Base-by-base conservation (phyloP, 2,797 vertebrate genomes). In the Knipowitschia caucasica region DNA sequence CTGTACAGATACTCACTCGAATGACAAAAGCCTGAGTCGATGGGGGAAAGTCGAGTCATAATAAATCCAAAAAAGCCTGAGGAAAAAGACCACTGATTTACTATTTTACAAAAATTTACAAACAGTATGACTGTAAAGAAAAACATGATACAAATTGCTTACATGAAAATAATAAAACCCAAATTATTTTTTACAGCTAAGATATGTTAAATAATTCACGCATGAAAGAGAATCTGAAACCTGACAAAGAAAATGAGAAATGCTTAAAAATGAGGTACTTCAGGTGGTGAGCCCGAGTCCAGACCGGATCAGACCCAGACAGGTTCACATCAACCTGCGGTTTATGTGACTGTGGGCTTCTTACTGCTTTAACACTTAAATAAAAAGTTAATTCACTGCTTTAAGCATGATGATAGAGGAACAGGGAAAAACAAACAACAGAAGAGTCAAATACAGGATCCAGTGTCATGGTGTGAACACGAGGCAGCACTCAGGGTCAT, bases 71-170 rank as follows among this genome's bases (percentile, higher is more conserved):
- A 91, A 47, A 93, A 94, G 91, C 92, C 93, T 92, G 92, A 92
- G 88, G 89, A 78, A 82, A 90, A 92, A 94, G 90, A 91, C 92
- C 87, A 91, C 92, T 89, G 90, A 93, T 94, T 95, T 83, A 86
- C 86, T 91, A 93, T 93, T 92, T 94, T 96, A 98, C 95, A 98
- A 90, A 93, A 92, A 95, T 95, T 91, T 96, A 97, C 94, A 96
- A 47, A 89, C 86, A 88, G 88, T 87, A 88, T 85, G 71, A 86
- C 88, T 89, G 86, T 78, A 86, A 86, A 24, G 50, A 53, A 61
- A 36, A 64, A 64, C 60, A 69, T 75, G 62, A 89, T 91, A 76
- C 90, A 88, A 91, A 87, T 86, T 81, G 86, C 89, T 92, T 88
- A 89, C 88, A 88, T 91, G 92, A 93, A 92, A 91, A 85, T 20